phyloP scores from a whole-genome alignment of 1,140 invertebrate genomes.

The Drosophila malerkotliana region DNA sequence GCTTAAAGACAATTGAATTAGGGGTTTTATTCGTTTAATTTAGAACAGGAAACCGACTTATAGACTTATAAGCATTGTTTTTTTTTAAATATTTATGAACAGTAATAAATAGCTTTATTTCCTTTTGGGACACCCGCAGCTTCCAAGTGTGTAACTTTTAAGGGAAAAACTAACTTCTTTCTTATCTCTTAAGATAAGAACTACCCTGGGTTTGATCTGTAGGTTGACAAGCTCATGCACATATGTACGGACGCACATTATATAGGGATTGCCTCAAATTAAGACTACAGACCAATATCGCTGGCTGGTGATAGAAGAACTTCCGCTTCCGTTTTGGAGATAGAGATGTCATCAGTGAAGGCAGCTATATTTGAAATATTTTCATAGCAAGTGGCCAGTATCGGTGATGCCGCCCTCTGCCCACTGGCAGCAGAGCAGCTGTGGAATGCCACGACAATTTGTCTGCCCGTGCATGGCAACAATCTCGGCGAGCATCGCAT shows the following conservation, averaged over 20 bases:
- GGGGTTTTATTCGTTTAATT: too few species aligned
- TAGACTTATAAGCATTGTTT: too few species aligned
- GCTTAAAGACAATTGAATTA: too few species aligned
- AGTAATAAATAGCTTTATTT: neutral
- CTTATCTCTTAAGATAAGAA: too few species aligned
- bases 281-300: conserved; percentile 55
- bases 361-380: conserved; percentile 69
- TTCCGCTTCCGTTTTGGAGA: conserved; percentile 64
- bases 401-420: neutral
- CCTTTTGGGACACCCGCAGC: too few species aligned
- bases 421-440: conserved; percentile 20
- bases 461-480: conserved; percentile 69
- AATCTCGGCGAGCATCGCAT: conserved; percentile 55
- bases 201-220: neutral
- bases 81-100: too few species aligned
- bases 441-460: conserved; percentile 80
- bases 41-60: too few species aligned
- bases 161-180: too few species aligned
- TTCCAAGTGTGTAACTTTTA: too few species aligned
- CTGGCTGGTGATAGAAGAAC: conserved; percentile 59
- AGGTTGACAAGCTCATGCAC: conserved; percentile 21
- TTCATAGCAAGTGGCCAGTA: conserved; percentile 25
- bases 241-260: neutral
- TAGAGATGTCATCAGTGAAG: conserved; percentile 37
- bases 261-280: conserved; percentile 14